Percentiles rank a stretch among this genome's conserved stretches.
Evolutionary conservation across 2,888 invertebrate species (phyloP).

Genomic region (Lasioglossum malachurum): DNA sequence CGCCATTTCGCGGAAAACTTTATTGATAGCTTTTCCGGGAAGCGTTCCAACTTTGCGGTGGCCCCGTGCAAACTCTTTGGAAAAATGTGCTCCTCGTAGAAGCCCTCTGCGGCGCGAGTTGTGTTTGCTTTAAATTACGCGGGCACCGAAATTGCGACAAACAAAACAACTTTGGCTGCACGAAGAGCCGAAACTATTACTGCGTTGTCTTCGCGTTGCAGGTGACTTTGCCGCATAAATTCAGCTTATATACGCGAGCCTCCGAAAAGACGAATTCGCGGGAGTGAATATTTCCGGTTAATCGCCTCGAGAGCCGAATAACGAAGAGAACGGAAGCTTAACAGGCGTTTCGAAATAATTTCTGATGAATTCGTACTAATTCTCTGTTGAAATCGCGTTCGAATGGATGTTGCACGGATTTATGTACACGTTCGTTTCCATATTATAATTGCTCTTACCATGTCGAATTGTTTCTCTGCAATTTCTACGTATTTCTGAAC

Average conservation of each 20-base stretch:
- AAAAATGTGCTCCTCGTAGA: not conserved
- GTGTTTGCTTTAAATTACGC: conserved; percentile 34
- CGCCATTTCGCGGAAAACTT: conserved; percentile 22
- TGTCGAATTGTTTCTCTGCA: not conserved
- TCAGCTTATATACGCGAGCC: not conserved
- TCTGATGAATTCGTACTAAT: not conserved
- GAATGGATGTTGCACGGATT: not conserved
- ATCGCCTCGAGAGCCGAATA: not conserved
- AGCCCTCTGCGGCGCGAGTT: not conserved
- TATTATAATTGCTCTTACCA: not conserved
- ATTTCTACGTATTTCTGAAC: not conserved
- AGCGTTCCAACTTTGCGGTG: conserved; percentile 16
- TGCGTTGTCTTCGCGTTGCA: not conserved
- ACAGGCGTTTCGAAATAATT: not conserved
- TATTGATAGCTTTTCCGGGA: conserved; percentile 24
- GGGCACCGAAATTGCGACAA: not conserved
- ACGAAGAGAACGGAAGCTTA: not conserved
- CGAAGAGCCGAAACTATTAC: not conserved
- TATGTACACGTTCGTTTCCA: not conserved
- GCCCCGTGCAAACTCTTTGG: not conserved
- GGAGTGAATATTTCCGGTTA: not conserved
- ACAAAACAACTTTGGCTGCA: not conserved
- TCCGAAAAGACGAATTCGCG: not conserved
- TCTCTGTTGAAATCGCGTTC: not conserved
- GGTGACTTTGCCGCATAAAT: not conserved